Evolutionary conservation across 2,888 invertebrate genomes (phyloP), one percentile per base, ranked within the genome.

Genomic region (Clunio marinus): DNA sequence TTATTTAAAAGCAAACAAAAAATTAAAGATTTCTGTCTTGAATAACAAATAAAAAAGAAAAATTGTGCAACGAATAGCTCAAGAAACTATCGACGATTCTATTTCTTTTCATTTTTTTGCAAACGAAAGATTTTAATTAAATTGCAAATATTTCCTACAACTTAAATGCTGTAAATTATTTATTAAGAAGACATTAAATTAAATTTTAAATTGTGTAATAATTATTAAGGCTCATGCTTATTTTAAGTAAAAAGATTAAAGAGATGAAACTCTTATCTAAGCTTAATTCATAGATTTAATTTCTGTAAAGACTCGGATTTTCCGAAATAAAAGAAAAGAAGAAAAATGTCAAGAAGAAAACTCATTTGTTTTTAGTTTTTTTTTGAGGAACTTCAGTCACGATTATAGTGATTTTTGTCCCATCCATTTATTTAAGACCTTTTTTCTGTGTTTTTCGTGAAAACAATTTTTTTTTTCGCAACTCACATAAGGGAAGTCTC

Each of bases 31-130:
- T 13, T 20, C 20, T 55, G 13, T 35, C 13, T 35, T 13, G n/a
- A 41, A 41, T 41, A 41, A 55, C 13, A 55, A 55, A n/a, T 35
- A 35, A n/a, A 35, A 35, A 55, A 2, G 20, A 55, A 22, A 22
- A 22, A 4, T 22, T 55, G 22, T 55, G 51, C 51, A 55, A 55
- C 51, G 51, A 55, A 55, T 13, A 20, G 41, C 41, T 41, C 41
- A 41, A 41, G 15, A 41, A 41, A 41, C 10, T n/a, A n/a, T 10
- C 10, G 15, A 41, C 32, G 41, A 41, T n/a, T 41, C 41, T 3
- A 41, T n/a, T n/a, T n/a, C n/a, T n/a, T n/a, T n/a, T n/a, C n/a
- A n/a, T n/a, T 15, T 41, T 41, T 41, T 41, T 41, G 41, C 41
- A 41, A 15, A 41, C 41, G 41, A 41, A 41, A 32, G 10, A 32